A percentile compares a stretch with the other conserved stretches of the same genome.
phyloP scores from a whole-genome alignment of 2,888 invertebrate genomes.

The Plagodis dolabraria region DNA sequence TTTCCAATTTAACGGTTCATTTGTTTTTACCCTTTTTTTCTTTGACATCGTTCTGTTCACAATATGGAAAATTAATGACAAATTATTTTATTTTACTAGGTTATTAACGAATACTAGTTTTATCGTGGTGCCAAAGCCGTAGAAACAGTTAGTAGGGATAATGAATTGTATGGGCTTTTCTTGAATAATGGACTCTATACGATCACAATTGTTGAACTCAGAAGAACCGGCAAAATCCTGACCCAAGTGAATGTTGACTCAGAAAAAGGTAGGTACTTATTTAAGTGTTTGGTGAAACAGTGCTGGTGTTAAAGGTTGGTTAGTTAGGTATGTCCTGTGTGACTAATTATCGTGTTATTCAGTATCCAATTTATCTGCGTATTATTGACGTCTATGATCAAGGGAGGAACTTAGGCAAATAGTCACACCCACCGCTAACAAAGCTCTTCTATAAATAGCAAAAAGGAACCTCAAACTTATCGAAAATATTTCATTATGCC shows the following conservation, averaged over 20 bases:
- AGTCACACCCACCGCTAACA: too few relatives aligned
- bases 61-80: neutral
- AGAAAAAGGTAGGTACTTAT: slow-evolving; percentile 1
- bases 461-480: neutral
- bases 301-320: too few relatives aligned
- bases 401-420: too few relatives aligned
- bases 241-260: slow-evolving; percentile 1
- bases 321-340: too few relatives aligned
- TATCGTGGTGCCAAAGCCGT: slow-evolving; percentile 35
- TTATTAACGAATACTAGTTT: slow-evolving; percentile 15
- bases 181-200: too few relatives aligned
- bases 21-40: too few relatives aligned
- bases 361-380: too few relatives aligned
- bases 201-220: neutral
- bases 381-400: too few relatives aligned
- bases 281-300: neutral
- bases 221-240: neutral
- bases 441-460: neutral
- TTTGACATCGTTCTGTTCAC: too few relatives aligned
- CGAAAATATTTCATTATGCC: neutral
- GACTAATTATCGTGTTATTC: too few relatives aligned
- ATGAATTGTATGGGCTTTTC: slow-evolving; percentile 24
- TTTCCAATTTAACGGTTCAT: too few relatives aligned
- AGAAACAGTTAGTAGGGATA: slow-evolving; percentile 23
- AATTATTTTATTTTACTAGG: neutral